Evolutionary conservation across 1,140 invertebrate species (phyloP), one percentile per base, ranked within the genome.

Genomic region (Heliconius hermathena): DNA sequence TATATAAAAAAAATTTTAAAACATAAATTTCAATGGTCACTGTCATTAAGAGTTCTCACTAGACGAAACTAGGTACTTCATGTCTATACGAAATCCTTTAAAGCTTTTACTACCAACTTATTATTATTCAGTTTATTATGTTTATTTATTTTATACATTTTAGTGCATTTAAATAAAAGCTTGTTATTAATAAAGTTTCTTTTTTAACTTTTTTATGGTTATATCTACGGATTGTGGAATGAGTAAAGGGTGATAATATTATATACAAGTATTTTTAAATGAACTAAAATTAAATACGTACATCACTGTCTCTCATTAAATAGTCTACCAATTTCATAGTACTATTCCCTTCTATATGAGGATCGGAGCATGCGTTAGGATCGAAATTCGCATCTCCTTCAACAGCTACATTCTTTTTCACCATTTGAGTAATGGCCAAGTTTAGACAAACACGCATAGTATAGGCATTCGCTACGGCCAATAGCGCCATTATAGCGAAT

Each of bases 371-470:
- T 0, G 89, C 88, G 20, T 91, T 41, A 0, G 92, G 91, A 36
- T 93, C 92, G 66, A 83, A 90, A 72, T 92, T 82, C 16, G 78
- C 83, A 18, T 89, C 88, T 8, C 89, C 91, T 79, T 91, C 86
- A 2, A 85, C 86, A 0, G 86, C 84, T 0, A 81, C 77, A 0
- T 72, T 85, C 71, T 83, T 90, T 81, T 83, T 84, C 57, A 96
- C 97, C 97, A 99, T 98, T 86, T 98, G 97, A 18, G 98, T 98
- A 83, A 99, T 98, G 6, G 98, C 98, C 38, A 99, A 96, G 82
- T 97, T 98, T 8, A 99, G 95, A 84, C 97, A 98, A 2, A 98
- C 97, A 38, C 98, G 95, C 97, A 99, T 97, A 16, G 97, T 97
- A 89, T 99, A 99, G 1, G 98, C 97, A 88, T 97, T 98, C n/a